Base-by-base conservation (phyloP, 2,113 vertebrate species). In the Grus americana region DNA sequence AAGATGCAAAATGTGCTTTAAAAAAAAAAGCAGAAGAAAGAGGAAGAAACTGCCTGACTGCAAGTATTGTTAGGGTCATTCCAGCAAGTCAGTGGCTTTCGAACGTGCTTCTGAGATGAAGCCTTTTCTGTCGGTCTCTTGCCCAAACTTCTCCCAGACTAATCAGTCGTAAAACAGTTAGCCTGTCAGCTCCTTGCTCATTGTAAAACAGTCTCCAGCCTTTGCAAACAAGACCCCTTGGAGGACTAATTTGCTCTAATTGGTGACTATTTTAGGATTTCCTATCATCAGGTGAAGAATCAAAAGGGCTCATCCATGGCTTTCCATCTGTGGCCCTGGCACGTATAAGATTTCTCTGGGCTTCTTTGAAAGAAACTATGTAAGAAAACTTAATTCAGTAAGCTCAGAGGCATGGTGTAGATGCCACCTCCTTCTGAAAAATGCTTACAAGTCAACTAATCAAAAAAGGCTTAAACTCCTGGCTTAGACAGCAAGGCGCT, bases 401-500 rank as follows among this genome's bases (percentile, higher is more conserved):
- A 92, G 70, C 46, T 90, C 57, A 36, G 59, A 47, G n/a, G 27
- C 42, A 42, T 21, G 30, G 22, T 71, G 32, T 88, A 42, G 72
- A 46, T 96, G 50, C 68, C 68, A 74, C 63, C 29, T 93, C 38
- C 38, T 82, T 68, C 74, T 89, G 80, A 79, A 96, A 93, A 95
- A 67, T 81, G 65, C 68, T 92, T 95, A 47, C 5, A 0, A 91
- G 46, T 95, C 63, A 84, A 47, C 65, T 95, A 92, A 95, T 95
- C 76, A 91, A 81, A 93, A 96, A 71, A 87, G 72, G 29, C 83
- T 86, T 95, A 84, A 95, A 86, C 12, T 70, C 47, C 76, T 92
- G 91, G 72, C 72, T 95, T 94, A 94, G 87, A 81, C 91, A 93
- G 91, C 66, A 57, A 93, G 94, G 54, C 71, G 30, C 96, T 96